These are phyloP conservation scores for Rhineura floridana DNA, from an alignment of 2,113 vertebrate species.

Conservation along the genomic window DNA sequence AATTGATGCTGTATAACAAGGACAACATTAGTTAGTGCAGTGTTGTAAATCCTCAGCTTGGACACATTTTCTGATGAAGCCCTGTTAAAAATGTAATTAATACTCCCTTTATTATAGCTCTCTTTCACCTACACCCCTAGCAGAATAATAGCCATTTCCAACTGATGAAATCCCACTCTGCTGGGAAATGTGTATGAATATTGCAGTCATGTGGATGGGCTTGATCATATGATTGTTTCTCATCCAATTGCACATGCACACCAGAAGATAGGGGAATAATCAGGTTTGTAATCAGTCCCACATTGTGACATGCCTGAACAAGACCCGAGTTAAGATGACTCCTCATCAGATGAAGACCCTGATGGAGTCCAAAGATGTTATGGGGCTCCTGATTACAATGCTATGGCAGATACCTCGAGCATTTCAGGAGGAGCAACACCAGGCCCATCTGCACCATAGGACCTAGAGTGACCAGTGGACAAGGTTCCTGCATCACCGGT, in stretches of 20 bases:
- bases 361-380: too few species aligned
- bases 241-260: background rate
- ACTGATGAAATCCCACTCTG: background rate
- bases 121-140: background rate
- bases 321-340: too few species aligned
- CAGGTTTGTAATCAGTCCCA: background rate
- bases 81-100: background rate
- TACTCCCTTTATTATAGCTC: background rate
- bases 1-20: background rate
- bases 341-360: too few species aligned
- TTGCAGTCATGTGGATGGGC: background rate
- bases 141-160: background rate
- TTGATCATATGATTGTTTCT: background rate
- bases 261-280: too few species aligned
- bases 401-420: too few species aligned
- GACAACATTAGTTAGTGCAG: background rate
- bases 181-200: background rate
- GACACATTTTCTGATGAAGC: background rate
- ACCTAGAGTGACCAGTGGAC: too few species aligned
- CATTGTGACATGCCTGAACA: too few species aligned
- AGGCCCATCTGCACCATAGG: too few species aligned
- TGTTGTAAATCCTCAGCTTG: background rate
- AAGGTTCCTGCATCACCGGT: too few species aligned
- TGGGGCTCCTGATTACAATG: too few species aligned
- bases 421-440: too few species aligned